A percentile compares a stretch with the other conserved stretches of the same genome.
Evolutionary conservation across 2,797 vertebrate genomes (phyloP).

Genomic region (Notolepis coatsorum): DNA sequence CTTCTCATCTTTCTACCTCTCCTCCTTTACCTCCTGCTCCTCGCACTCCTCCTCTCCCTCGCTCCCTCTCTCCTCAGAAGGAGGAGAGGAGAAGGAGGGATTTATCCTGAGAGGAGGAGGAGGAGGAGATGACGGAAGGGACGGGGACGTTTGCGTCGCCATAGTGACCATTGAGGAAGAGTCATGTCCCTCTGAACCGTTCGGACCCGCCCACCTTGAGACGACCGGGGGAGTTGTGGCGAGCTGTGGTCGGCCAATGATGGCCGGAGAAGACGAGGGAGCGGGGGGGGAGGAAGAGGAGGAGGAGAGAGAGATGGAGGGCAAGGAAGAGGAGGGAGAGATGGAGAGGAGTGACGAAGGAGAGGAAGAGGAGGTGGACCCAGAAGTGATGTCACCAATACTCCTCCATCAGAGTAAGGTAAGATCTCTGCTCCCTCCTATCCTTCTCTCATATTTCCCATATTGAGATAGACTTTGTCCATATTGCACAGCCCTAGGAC

Average conservation of each 20-base stretch:
- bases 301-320: background rate
- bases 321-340: rapidly evolving
- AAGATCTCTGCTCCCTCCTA: no score
- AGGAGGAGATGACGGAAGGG: conserved; percentile 23
- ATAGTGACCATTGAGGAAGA: conserved; percentile 55
- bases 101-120: background rate
- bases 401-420: conserved; percentile 44
- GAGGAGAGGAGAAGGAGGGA: background rate
- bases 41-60: conserved; percentile 27
- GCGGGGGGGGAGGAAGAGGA: background rate
- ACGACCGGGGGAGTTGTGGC: conserved; percentile 12
- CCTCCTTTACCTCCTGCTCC: conserved; percentile 38
- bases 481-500: no score
- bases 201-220: conserved; percentile 33
- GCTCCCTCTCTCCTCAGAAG: background rate
- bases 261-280: background rate
- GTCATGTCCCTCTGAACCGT: conserved; percentile 56
- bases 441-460: no score
- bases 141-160: conserved; percentile 46
- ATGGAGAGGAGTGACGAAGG: background rate
- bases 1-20: conserved; percentile 38
- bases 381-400: background rate
- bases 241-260: background rate
- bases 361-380: background rate
- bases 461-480: no score